A percentile compares a stretch with the other conserved stretches of the same genome.
Conservation (phyloP, 2,797 vertebrate species). For the Spheniscus humboldti region DNA sequence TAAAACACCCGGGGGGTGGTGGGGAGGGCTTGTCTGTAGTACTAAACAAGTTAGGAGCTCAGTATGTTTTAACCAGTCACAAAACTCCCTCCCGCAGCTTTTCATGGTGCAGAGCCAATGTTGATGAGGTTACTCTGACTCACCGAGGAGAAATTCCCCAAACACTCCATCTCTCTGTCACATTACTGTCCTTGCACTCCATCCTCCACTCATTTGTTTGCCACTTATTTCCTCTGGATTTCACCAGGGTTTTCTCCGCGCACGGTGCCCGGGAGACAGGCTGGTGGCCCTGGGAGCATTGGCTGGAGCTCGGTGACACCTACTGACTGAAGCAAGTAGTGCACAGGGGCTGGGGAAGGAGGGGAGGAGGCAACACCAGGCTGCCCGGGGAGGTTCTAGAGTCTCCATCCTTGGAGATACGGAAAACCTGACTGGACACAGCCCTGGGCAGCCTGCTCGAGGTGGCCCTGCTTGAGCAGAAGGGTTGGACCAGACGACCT, state of each 20-base stretch:
- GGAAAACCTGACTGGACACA: background rate
- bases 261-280: background rate
- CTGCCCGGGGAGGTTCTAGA: background rate
- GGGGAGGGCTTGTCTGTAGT: background rate
- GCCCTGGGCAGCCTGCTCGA: background rate
- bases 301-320: background rate
- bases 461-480: background rate
- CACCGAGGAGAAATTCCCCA: background rate
- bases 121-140: background rate
- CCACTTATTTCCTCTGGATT: background rate
- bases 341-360: background rate
- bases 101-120: rapidly evolving
- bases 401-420: background rate
- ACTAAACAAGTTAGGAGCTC: background rate
- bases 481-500: background rate
- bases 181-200: background rate
- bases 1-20: background rate
- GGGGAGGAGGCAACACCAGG: too few relatives aligned
- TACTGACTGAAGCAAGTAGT: background rate
- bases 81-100: background rate
- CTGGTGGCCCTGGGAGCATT: background rate
- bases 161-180: background rate
- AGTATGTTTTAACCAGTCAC: background rate
- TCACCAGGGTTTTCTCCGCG: background rate
- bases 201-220: background rate